These are phyloP conservation scores for Aplodontia rufa DNA, from an alignment of 2,113 vertebrate species.

Conservation along the genomic window DNA sequence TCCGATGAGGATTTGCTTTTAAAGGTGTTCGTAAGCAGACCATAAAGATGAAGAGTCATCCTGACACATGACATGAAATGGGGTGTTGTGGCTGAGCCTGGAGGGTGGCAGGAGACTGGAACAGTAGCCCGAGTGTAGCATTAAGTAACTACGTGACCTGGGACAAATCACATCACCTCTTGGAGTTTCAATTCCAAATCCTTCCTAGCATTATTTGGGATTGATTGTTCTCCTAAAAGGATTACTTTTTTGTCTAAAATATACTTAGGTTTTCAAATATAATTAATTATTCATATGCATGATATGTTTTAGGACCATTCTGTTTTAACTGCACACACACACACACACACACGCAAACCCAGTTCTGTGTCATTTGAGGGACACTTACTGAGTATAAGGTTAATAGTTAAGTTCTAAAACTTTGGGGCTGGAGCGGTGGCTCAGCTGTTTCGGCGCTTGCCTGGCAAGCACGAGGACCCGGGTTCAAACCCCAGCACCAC, in stretches of 20 bases:
- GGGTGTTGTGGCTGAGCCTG: background rate
- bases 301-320: background rate
- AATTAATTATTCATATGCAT: background rate
- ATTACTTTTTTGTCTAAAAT: background rate
- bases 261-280: background rate
- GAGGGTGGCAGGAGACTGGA: background rate
- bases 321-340: background rate
- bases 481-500: no score
- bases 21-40: constrained; percentile 81
- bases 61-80: background rate
- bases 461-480: no score
- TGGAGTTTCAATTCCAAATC: background rate
- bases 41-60: background rate
- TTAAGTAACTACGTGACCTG: background rate
- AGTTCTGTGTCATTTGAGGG: background rate
- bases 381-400: background rate
- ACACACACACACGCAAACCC: background rate
- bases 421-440: no score
- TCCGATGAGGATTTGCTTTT: constrained; percentile 81
- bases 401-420: no score
- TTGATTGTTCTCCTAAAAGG: constrained; percentile 15
- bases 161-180: background rate
- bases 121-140: background rate
- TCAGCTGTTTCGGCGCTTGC: no score
- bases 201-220: background rate